These are phyloP conservation scores for Corynorhinus townsendii DNA, from an alignment of 2,113 vertebrate species.

Conservation along the genomic window DNA sequence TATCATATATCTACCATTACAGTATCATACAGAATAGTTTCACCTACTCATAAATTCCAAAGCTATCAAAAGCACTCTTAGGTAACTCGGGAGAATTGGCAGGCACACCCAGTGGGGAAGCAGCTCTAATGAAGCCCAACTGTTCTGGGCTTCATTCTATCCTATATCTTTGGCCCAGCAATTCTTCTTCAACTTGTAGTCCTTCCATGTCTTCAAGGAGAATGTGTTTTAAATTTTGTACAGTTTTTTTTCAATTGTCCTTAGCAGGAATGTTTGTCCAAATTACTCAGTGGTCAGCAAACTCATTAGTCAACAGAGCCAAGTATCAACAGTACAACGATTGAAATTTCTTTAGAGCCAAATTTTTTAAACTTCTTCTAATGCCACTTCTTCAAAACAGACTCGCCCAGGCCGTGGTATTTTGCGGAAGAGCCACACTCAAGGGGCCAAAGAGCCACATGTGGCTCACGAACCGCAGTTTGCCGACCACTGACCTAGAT, in stretches of 20 bases:
- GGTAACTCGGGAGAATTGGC: background rate
- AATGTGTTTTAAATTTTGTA: background rate
- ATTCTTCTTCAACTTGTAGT: background rate
- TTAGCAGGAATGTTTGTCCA: background rate
- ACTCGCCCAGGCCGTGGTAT: too few relatives aligned
- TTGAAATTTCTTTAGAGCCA: too few relatives aligned
- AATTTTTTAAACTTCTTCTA: too few relatives aligned
- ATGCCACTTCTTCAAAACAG: too few relatives aligned
- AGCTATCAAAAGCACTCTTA: background rate
- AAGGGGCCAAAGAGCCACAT: too few relatives aligned
- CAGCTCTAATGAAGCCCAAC: background rate
- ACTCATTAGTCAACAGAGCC: too few relatives aligned
- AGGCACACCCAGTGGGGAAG: background rate
- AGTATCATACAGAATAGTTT: background rate
- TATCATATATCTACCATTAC: background rate
- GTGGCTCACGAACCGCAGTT: too few relatives aligned
- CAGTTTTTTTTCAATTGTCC: background rate
- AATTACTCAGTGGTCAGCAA: background rate
- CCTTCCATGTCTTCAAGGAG: background rate
- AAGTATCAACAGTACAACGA: too few relatives aligned
- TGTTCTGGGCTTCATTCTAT: background rate
- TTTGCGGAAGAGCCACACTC: too few relatives aligned
- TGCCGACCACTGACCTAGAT: too few relatives aligned
- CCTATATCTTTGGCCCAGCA: background rate
- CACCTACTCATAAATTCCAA: background rate